These are phyloP conservation scores for Protonemura montana DNA, from an alignment of 2,888 invertebrate genomes.

Conservation along the genomic window DNA sequence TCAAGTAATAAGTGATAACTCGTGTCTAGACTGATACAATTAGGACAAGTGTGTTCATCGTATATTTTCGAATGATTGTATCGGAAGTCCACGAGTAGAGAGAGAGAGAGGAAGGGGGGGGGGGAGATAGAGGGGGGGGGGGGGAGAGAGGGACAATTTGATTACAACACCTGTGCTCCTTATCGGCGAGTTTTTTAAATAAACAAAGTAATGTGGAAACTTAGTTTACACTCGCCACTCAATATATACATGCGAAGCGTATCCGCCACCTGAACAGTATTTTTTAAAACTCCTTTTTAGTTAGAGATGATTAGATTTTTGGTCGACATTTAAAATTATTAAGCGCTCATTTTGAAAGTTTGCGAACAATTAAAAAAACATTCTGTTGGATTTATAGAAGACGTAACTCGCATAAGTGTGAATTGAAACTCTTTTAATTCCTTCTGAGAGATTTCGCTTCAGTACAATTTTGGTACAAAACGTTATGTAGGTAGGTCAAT, in stretches of 20 bases:
- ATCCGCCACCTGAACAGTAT: too few species aligned
- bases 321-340: conserved; percentile 1
- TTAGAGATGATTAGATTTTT: neutral
- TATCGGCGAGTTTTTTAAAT: too few species aligned
- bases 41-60: neutral
- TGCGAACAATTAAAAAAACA: neutral
- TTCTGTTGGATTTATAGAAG: neutral
- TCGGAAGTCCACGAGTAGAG: neutral
- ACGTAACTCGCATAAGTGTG: neutral
- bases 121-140: too few species aligned
- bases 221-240: too few species aligned
- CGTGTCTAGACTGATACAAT: neutral
- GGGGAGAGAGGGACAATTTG: too few species aligned
- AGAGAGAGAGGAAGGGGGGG: too few species aligned
- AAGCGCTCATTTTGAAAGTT: conserved; percentile 15
- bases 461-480: neutral
- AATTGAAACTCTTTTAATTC: neutral
- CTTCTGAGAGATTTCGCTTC: neutral
- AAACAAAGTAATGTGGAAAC: too few species aligned
- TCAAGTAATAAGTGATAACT: neutral
- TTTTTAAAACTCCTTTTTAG: neutral
- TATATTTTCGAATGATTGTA: too few species aligned
- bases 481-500: too few species aligned
- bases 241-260: too few species aligned
- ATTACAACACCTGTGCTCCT: too few species aligned